Conservation (phyloP, 2,888 invertebrate species). For the Cheiracanthium punctorium region DNA sequence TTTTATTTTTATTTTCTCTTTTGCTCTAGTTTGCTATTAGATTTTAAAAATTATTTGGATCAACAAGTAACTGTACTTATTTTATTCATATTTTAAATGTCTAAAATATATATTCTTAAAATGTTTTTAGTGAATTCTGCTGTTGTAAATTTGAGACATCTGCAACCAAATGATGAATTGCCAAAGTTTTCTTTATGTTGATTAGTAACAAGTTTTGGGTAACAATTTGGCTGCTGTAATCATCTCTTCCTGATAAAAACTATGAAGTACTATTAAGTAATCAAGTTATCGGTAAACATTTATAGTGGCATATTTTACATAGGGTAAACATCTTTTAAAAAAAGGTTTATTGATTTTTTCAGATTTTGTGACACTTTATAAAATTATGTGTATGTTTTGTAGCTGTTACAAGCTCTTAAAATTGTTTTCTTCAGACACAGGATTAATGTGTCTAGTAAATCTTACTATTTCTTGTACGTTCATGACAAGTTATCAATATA, state of each 20-base stretch:
- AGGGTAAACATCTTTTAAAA: too few relatives aligned
- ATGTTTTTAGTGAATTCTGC: background rate
- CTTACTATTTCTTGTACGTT: background rate
- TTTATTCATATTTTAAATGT: too few relatives aligned
- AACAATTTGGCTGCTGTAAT: background rate
- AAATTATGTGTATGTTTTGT: background rate
- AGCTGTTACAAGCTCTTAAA: background rate
- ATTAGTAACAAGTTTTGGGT: background rate
- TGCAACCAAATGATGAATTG: conserved; percentile 7
- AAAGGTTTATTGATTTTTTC: background rate
- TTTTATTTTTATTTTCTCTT: too few relatives aligned
- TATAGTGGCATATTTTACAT: too few relatives aligned
- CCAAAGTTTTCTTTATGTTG: conserved; percentile 17
- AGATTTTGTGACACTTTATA: background rate
- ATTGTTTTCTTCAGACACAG: background rate
- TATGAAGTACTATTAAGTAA: background rate
- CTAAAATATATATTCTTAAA: background rate
- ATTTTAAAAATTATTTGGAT: too few relatives aligned
- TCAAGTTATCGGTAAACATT: background rate
- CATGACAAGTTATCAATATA: background rate
- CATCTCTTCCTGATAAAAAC: background rate
- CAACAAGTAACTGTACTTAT: too few relatives aligned
- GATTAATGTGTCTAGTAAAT: background rate
- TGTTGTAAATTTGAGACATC: background rate
- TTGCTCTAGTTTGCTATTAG: too few relatives aligned